These are phyloP conservation scores for Amphimallon solstitiale DNA, from an alignment of 2,888 invertebrate genomes.

Conservation along the genomic window DNA sequence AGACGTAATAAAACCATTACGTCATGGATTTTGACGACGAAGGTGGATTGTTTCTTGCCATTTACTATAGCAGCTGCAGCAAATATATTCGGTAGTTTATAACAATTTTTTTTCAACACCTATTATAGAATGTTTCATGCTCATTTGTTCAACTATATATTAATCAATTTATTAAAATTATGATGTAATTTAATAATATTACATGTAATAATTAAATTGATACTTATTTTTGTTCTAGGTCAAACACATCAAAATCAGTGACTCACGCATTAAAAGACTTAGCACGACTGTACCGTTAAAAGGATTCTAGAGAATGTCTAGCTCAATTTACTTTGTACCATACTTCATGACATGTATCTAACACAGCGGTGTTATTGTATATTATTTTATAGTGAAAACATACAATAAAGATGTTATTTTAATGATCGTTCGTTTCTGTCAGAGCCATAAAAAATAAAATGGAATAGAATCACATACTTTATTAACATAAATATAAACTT, in stretches of 20 bases:
- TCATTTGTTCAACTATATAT: too few species aligned
- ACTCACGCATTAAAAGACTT: constrained; percentile 84
- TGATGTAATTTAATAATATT: too few species aligned
- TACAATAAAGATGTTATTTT: constrained; percentile 39
- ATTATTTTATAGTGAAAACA: constrained; percentile 40
- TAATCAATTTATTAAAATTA: too few species aligned
- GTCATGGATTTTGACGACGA: too few species aligned
- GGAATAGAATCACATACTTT: constrained; percentile 20
- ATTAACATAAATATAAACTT: constrained; percentile 34
- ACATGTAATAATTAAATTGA: too few species aligned
- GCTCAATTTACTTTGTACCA: constrained; percentile 35
- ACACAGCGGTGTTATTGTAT: constrained; percentile 33
- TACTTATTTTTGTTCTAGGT: constrained; percentile 68
- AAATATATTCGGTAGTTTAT: too few species aligned
- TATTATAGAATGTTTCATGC: too few species aligned
- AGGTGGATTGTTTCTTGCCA: too few species aligned
- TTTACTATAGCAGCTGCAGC: too few species aligned
- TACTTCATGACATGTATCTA: constrained; percentile 23
- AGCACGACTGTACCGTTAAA: constrained; percentile 86
- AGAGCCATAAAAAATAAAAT: not conserved
- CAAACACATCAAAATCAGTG: constrained; percentile 81
- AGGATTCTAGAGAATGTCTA: constrained; percentile 22
- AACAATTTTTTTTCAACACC: too few species aligned
- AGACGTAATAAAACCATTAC: too few species aligned
- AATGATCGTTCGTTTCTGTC: constrained; percentile 6